These are phyloP conservation scores for Tarsius wallacei DNA, from an alignment of 2,797 vertebrate genomes.

Conservation along the genomic window DNA sequence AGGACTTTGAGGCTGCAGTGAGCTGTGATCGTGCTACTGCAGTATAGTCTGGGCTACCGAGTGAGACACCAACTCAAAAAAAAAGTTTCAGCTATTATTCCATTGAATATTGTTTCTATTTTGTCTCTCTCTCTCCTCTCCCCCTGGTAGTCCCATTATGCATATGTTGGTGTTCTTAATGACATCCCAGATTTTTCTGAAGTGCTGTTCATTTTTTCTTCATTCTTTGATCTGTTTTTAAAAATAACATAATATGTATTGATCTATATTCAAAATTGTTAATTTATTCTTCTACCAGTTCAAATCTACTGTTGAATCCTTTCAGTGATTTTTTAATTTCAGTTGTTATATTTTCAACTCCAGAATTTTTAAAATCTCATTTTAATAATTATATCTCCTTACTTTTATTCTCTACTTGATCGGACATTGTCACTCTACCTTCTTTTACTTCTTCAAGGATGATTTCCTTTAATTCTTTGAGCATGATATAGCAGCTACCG, in stretches of 20 bases:
- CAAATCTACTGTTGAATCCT: too few species aligned
- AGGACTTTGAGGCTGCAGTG: too few species aligned
- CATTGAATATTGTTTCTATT: too few species aligned
- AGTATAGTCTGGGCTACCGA: too few species aligned
- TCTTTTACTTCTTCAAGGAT: neutral
- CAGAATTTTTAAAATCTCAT: neutral
- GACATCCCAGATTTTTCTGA: neutral
- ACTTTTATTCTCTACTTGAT: neutral
- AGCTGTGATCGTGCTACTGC: too few species aligned
- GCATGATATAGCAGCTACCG: neutral
- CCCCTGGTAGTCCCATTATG: too few species aligned
- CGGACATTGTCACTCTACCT: neutral
- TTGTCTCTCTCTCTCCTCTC: too few species aligned
- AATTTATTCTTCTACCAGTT: neutral
- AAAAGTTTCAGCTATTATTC: too few species aligned
- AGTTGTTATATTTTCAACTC: too few species aligned
- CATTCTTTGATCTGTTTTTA: neutral
- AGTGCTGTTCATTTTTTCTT: neutral
- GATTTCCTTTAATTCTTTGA: neutral
- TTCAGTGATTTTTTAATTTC: too few species aligned
- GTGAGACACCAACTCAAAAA: too few species aligned
- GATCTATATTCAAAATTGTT: neutral
- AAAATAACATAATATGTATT: neutral
- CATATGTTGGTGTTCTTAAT: too few species aligned
- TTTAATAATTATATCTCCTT: neutral